Base-by-base conservation (phyloP, 2,888 invertebrate species). In the Carpatolechia fugitivella region DNA sequence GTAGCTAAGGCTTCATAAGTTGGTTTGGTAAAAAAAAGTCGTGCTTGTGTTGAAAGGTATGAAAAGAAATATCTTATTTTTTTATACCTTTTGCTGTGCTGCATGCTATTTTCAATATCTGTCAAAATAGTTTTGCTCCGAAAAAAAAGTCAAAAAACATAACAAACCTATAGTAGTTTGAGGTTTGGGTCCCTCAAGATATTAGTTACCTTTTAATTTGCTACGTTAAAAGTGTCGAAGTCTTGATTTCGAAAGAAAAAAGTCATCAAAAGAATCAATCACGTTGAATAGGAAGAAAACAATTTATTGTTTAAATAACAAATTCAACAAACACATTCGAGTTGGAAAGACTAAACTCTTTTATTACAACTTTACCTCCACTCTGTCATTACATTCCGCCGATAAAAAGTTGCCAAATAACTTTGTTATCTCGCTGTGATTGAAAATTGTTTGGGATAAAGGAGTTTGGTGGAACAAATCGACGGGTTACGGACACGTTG, bases 341-440 rank as follows among this genome's bases (percentile, higher is more conserved):
- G 44, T 8, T 20, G 24, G 24, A 35, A 48, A 50, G 24, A 8
- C 6, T 7, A 8, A 48, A 31, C 18, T 48, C 31, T 48, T 24
- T 24, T 24, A 24, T 24, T 41, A 36, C 36, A 29, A 38, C 46
- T 33, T 54, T 8, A 38, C 38, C 38, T 38, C 14, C 14, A 14
- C 16, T 47, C 52, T 66, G 70, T 71, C 68, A 73, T 73, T 69
- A 67, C 63, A 69, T 71, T 74, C 72, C 69, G 64, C 64, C 65
- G 57, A 65, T 62, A 55, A 52, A 24, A 24, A 24, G 24, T 24
- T 24, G 24, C 24, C 57, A 61, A 59, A 55, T 59, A 74, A 71
- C 66, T 66, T 72, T 68, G 60, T 56, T 58, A 55, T 30, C 55
- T 38, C 51, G 38, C 31, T 35, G 33, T 50, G 50, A 38, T 36